These are phyloP conservation scores for Aphidius colemani DNA, from an alignment of 2,888 invertebrate species.

Conservation along the genomic window DNA sequence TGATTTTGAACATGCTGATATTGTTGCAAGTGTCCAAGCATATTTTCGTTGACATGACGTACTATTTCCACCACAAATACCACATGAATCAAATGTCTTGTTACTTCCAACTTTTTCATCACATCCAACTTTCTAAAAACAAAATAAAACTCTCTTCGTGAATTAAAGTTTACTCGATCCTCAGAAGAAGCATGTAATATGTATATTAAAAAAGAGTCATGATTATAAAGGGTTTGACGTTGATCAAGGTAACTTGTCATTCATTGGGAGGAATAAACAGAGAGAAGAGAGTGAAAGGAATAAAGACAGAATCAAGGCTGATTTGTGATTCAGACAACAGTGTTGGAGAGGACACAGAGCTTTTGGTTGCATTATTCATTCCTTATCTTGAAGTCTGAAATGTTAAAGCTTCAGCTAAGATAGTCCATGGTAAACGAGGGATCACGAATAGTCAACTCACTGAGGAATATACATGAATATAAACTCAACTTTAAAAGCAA, in stretches of 20 bases:
- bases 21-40: constrained; percentile 85
- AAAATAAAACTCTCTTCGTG: not conserved
- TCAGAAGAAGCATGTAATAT: no score
- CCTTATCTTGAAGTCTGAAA: constrained; percentile 44
- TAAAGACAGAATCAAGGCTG: constrained; percentile 36
- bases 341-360: constrained; percentile 43
- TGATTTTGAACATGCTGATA: constrained; percentile 86
- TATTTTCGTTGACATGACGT: constrained; percentile 84
- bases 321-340: constrained; percentile 56
- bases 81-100: constrained; percentile 83
- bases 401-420: no score
- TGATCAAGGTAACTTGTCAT: constrained; percentile 36
- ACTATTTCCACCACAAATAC: constrained; percentile 90
- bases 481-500: not conserved
- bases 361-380: constrained; percentile 54
- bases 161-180: no score
- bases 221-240: constrained; percentile 6
- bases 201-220: no score
- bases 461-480: no score
- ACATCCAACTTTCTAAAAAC: constrained; percentile 83
- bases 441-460: no score
- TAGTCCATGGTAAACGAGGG: no score
- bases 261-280: constrained; percentile 40
- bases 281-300: not conserved
- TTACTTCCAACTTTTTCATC: constrained; percentile 87